Base-by-base conservation (phyloP, 2,797 vertebrate genomes). In the Mycteria americana region DNA sequence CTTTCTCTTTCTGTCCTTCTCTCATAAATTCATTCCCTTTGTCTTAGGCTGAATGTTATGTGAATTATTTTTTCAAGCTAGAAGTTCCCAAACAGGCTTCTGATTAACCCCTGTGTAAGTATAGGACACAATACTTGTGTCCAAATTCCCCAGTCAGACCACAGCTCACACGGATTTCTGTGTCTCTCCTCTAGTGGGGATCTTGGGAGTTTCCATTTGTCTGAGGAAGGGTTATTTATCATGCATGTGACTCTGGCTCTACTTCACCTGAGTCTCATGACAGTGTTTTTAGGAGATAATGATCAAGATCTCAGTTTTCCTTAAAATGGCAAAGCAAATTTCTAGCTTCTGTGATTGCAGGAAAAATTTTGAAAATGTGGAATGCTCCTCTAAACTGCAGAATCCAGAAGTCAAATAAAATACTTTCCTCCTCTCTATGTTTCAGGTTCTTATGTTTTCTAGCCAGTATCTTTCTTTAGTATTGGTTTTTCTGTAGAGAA, bases 161-260 rank as follows among this genome's bases (percentile, higher is more conserved):
- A 91, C 91, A 93, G 15, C 62, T 87, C 84, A 79, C 28, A 56
- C 3, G 11, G 43, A 76, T 70, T 93, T 81, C 54, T 69, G 43
- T 12, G 4, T 41, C 27, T 79, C 54, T 87, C 50, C 35, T 72
- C 33, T 30, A 22, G 25, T 9, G 46, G 51, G 63, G 43, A 81
- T n/a, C 60, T 85, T 82, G 81, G 77, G 81, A 93, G 48, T 94
- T 97, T 91, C 92, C 89, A 56, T 45, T 89, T 73, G 59, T 70
- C 75, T 89, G 78, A 63, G 46, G 57, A 91, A 93, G 30, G 39
- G 35, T 48, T 89, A 35, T 65, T 89, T 91, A 46, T 82, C 39
- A 13, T 7, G 4, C 78, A 73, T 85, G 45, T 93, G 93, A 76
- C 74, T 63, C n/a, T 69, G 43, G 19, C 59, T 72, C 77, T 90